Evolutionary conservation across 2,113 vertebrate genomes (phyloP).

Genomic region (Perca fluviatilis): DNA sequence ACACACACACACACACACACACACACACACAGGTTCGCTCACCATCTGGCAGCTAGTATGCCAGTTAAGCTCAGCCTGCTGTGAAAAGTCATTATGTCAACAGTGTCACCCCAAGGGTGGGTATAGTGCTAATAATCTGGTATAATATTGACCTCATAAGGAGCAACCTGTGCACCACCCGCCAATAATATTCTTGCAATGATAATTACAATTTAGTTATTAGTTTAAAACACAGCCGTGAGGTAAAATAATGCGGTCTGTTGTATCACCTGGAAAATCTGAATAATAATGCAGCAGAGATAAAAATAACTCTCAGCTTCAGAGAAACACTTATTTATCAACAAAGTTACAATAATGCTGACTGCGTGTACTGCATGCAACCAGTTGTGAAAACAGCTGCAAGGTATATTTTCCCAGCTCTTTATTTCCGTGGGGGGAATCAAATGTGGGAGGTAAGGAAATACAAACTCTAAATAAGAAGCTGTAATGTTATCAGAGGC

Average conservation of each 20-base stretch:
- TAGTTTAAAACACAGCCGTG: not conserved
- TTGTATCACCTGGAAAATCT: slow-evolving; percentile 10
- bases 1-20: slow-evolving; percentile 6
- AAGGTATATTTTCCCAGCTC: slow-evolving; percentile 41
- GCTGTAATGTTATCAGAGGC: slow-evolving; percentile 77
- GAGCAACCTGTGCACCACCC: not conserved
- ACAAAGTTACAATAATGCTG: slow-evolving; percentile 43
- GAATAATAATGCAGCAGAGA: slow-evolving; percentile 19
- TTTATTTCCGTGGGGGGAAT: slow-evolving; percentile 64
- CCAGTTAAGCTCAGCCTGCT: slow-evolving; percentile 24
- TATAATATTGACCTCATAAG: slow-evolving; percentile 25
- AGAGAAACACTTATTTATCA: slow-evolving; percentile 47
- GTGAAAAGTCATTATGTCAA: slow-evolving; percentile 37
- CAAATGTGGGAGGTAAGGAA: slow-evolving; percentile 62
- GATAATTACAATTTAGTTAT: not conserved
- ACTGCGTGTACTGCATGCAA: slow-evolving; percentile 28
- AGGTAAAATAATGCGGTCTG: slow-evolving; percentile 8
- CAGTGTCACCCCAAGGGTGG: slow-evolving; percentile 8
- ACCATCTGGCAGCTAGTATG: slow-evolving; percentile 40
- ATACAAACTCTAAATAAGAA: slow-evolving; percentile 77
- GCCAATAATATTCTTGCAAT: not conserved
- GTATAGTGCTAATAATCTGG: slow-evolving; percentile 20
- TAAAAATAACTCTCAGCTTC: slow-evolving; percentile 35
- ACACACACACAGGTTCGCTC: not conserved
- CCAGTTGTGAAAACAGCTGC: slow-evolving; percentile 55